Base-by-base conservation (phyloP, 2,797 vertebrate species). In the Xiphorhynchus erythropygius region DNA sequence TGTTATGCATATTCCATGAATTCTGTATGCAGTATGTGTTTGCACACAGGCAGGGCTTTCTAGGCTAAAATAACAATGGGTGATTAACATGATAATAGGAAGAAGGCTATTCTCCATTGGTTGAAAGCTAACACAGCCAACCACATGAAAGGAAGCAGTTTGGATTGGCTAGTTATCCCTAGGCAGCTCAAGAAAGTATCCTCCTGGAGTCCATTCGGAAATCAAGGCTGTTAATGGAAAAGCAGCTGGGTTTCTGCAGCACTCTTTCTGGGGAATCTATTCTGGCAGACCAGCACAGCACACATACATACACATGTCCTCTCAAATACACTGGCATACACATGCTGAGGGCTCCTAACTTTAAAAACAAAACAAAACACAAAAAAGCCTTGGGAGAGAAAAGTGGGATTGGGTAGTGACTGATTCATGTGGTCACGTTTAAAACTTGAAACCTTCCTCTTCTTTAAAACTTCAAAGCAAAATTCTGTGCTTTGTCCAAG, bases 171-270 rank as follows among this genome's bases (percentile, higher is more conserved):
- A 69, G 83, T 64, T 91, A 84, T 92, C 96, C 85, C 83, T 91
- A 91, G 89, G 89, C 85, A 88, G 91, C 87, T 78, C 83, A 75
- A 76, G 63, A 91, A 96, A 93, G 89, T 79, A 60, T 94, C 75
- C 79, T 96, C 87, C 89, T 90, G 87, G 91, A 96, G 85, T 90
- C 80, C 87, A 76, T 88, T 93, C 0, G 15, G 89, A 94, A 93
- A 96, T 81, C 81, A 87, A 91, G 87, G 83, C 93, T 93, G 87
- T 46, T 96, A 96, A 91, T 95, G 87, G 94, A 96, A 97, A 94
- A 96, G 63, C 94, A 95, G 96, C 89, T 94, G 95, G 92, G 86
- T 91, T 95, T 91, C 92, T 93, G 85, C 85, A 84, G 87, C 70
- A 39, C 27, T 93, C 87, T 75, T 92, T 84, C 94, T 73, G 78